phyloP scores from a whole-genome alignment of 1,140 invertebrate species.

The Daktulosphaira vitifoliae region DNA sequence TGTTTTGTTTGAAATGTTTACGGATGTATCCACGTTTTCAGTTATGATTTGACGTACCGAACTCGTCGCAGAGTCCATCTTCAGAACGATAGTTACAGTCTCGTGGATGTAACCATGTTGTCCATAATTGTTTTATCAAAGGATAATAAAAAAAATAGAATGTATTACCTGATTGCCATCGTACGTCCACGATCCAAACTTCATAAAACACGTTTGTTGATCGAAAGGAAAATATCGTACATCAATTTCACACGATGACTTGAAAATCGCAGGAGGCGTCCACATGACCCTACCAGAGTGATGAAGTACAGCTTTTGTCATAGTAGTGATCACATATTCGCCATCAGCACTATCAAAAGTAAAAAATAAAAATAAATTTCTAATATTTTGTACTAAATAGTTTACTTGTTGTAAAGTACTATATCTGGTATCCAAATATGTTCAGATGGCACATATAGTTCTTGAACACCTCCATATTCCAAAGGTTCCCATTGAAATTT shows the following conservation, averaged over 20 bases:
- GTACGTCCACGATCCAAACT: constrained; percentile 97
- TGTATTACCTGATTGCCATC: constrained; percentile 87
- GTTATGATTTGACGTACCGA: too few relatives aligned
- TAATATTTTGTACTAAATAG: neutral
- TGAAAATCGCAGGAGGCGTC: constrained; percentile 95
- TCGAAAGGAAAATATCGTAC: constrained; percentile 95
- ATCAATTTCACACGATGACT: constrained; percentile 95
- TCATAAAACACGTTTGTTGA: constrained; percentile 92
- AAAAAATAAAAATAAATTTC: neutral
- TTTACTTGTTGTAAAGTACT: constrained; percentile 81
- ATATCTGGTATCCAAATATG: constrained; percentile 94
- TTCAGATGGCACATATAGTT: constrained; percentile 84
- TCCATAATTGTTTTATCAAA: too few relatives aligned
- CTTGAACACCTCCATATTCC: constrained; percentile 89
- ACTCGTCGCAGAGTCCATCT: too few relatives aligned
- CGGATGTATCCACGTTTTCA: too few relatives aligned
- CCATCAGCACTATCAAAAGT: constrained; percentile 72
- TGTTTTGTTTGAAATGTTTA: too few relatives aligned
- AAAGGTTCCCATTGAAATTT: constrained; percentile 92
- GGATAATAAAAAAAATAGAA: too few relatives aligned
- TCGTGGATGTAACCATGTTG: too few relatives aligned
- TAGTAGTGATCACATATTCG: constrained; percentile 94
- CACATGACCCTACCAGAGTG: constrained; percentile 81
- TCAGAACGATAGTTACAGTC: too few relatives aligned
- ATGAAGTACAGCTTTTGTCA: constrained; percentile 91